phyloP scores from a whole-genome alignment of 2,888 invertebrate species.

The Ectobius pallidus region DNA sequence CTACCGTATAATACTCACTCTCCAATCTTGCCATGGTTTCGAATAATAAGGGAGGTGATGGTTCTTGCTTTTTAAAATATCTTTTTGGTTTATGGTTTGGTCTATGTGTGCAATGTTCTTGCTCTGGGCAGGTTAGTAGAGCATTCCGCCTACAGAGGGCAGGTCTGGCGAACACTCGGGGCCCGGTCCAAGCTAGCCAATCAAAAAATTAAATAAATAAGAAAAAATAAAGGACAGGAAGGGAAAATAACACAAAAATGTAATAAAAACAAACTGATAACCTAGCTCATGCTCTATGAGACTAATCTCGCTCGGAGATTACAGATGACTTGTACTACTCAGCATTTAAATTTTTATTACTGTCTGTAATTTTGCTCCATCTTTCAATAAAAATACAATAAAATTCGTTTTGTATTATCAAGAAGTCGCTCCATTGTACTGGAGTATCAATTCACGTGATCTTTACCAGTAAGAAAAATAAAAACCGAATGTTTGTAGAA shows the following conservation, averaged over 20 bases:
- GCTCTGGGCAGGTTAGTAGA: conserved; percentile 41
- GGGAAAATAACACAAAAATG: background rate
- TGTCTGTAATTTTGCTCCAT: too few relatives aligned
- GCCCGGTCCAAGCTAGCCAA: conserved; percentile 40
- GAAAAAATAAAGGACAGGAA: conserved; percentile 25
- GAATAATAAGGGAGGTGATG: conserved; percentile 34
- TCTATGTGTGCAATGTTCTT: conserved; percentile 28
- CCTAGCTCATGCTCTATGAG: too few relatives aligned
- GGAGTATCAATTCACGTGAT: too few relatives aligned
- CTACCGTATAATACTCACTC: conserved; percentile 42
- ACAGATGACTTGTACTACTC: too few relatives aligned
- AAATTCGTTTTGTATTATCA: too few relatives aligned
- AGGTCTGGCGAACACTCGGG: conserved; percentile 37
- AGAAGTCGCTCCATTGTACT: too few relatives aligned
- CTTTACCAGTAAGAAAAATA: too few relatives aligned
- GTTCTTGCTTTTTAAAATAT: conserved; percentile 16
- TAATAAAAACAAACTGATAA: background rate
- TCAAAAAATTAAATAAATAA: conserved; percentile 41
- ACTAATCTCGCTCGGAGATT: too few relatives aligned
- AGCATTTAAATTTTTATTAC: too few relatives aligned
- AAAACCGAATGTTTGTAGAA: too few relatives aligned
- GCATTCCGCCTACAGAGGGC: conserved; percentile 42
- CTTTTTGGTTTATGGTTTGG: conserved; percentile 28
- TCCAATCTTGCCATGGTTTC: conserved; percentile 43
- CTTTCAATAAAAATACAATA: too few relatives aligned